Evolutionary conservation across 2,888 invertebrate species (phyloP), one percentile per base, ranked within the genome.

Genomic region (Mythimna lalbum): DNA sequence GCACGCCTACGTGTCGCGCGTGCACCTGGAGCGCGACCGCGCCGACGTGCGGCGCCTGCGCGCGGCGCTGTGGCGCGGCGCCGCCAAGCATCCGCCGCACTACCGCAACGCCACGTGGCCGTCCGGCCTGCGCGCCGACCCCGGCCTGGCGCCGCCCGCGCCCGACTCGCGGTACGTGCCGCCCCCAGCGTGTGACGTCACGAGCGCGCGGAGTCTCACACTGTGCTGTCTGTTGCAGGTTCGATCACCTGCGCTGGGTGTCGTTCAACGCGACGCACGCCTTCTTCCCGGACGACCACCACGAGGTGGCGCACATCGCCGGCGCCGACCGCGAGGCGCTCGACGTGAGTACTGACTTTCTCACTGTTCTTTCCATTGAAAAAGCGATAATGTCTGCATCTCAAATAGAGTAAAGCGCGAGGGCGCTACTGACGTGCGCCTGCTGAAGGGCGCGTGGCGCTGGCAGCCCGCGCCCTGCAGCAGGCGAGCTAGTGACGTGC

Each of bases 201-300:
- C 93, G 5, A 27, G 92, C 39, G 98, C 86, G 59, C 85, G 88
- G 89, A 89, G 98, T 68, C 97, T 36, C 21, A 49, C 47, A 0
- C n/a, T n/a, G 97, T 97, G 64, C 14, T n/a, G 98, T 23, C 9
- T 73, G 98, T 50, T 97, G 23, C 82, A 90, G 94, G 80, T 95
- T 95, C 94, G 98, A 99, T 93, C 97, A 99, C 78, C 96, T 98
- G 61, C 97, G 97, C 56, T 99, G 99, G 98, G 97, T 98, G 66
- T 97, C 98, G 89, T 98, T 99, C 91, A 99, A 99, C 89, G 96
- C 96, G 76, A 97, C 98, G 23, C 98, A 99, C 91, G 97, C 98
- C 52, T 98, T 98, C 91, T 97, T 98, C 92, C 97, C 98, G 33
- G 97, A 98, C 91, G 98, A 99, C 88, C 98, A 97, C 87, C 97